Percentiles rank a stretch among this genome's conserved stretches.
Conservation (phyloP, 2,113 vertebrate genomes). For the Cyprichromis sp. region DNA sequence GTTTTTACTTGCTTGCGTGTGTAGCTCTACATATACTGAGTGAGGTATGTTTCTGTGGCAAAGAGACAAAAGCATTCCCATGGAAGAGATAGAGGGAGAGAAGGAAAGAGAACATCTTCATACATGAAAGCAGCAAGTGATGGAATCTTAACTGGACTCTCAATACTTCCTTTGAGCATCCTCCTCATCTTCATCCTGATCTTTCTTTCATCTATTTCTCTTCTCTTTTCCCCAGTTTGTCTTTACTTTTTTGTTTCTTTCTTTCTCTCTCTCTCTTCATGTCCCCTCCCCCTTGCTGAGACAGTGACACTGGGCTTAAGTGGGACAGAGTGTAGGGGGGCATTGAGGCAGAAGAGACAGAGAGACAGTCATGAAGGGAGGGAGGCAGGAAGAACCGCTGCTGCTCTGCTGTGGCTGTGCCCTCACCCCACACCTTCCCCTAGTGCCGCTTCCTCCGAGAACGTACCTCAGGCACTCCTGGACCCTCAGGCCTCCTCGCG, state of each 20-base stretch:
- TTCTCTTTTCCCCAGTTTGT: background rate
- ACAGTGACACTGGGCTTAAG: slow-evolving; percentile 69
- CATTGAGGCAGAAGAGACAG: slow-evolving; percentile 68
- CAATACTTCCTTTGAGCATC: background rate
- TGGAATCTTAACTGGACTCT: background rate
- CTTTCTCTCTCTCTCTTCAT: background rate
- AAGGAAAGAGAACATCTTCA: background rate
- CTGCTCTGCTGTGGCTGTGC: slow-evolving; percentile 14
- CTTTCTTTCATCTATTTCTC: background rate
- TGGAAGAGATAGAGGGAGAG: background rate
- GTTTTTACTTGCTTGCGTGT: slow-evolving; percentile 38
- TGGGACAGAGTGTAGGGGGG: slow-evolving; percentile 67
- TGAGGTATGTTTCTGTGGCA: slow-evolving; percentile 34
- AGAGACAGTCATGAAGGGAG: slow-evolving; percentile 53
- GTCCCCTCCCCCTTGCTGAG: slow-evolving; percentile 56
- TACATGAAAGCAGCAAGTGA: background rate
- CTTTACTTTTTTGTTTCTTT: background rate
- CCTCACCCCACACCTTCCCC: background rate
- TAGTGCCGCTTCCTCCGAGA: background rate
- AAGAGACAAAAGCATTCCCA: slow-evolving; percentile 25
- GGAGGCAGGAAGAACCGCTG: slow-evolving; percentile 31
- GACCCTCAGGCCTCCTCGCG: slow-evolving; percentile 39
- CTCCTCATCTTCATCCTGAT: background rate
- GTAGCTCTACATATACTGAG: slow-evolving; percentile 43
- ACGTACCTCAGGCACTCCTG: slow-evolving; percentile 37